phyloP scores from a whole-genome alignment of 2,888 invertebrate species.

The Xylota segnis region DNA sequence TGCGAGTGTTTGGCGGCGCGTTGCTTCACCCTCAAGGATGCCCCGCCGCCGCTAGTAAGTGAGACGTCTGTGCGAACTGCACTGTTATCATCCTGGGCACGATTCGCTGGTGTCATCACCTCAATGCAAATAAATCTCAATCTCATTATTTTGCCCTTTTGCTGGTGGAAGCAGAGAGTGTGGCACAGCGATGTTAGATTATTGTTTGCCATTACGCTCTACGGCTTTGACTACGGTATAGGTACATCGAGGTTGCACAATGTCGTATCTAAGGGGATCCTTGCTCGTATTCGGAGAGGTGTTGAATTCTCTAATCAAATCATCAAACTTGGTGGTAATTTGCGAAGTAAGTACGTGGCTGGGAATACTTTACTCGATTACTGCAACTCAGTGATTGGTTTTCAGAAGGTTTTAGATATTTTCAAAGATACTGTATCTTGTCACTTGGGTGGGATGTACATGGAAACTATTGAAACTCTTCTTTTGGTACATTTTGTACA shows the following conservation, averaged over 20 bases:
- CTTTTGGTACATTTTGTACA: too few relatives aligned
- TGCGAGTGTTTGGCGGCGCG: constrained; percentile 28
- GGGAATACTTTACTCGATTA: constrained; percentile 50
- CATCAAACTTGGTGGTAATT: constrained; percentile 68
- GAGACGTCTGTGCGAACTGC: constrained; percentile 47
- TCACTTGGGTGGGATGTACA: not conserved
- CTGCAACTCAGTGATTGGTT: constrained; percentile 46
- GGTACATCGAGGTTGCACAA: constrained; percentile 35
- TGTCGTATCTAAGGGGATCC: constrained; percentile 23
- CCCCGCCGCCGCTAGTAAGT: constrained; percentile 27
- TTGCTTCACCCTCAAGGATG: constrained; percentile 47
- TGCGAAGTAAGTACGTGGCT: constrained; percentile 65
- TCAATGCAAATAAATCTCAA: constrained; percentile 74
- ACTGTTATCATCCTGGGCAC: constrained; percentile 65
- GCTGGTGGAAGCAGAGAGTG: constrained; percentile 40
- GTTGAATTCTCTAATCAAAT: constrained; percentile 69
- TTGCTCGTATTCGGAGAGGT: constrained; percentile 31
- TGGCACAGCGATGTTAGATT: constrained; percentile 45
- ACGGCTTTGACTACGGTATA: not conserved
- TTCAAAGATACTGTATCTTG: not conserved
- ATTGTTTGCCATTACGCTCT: constrained; percentile 48
- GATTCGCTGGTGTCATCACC: constrained; percentile 69
- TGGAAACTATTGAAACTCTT: too few relatives aligned
- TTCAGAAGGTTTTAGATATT: constrained; percentile 16
- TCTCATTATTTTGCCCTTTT: constrained; percentile 70